Evolutionary conservation across 2,888 invertebrate species (phyloP), one percentile per base, ranked within the genome.

Genomic region (Caradrina kadenii): DNA sequence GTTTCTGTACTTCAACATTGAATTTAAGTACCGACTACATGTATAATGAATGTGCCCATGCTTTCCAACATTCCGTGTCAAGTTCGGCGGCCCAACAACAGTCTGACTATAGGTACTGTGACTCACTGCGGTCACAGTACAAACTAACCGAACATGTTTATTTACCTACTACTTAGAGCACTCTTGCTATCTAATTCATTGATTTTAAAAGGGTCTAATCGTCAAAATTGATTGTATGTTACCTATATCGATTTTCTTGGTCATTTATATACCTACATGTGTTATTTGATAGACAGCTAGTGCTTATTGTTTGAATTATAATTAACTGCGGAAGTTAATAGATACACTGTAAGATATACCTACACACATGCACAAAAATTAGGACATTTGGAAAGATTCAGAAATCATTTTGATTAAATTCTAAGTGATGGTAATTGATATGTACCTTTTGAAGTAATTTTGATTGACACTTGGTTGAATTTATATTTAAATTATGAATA

Each of bases 101-200:
- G 63, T 62, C 54, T 72, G 63, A 63, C 54, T 72, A 69, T 42
- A 49, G 49, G 49, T 49, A 45, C 71, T 49, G 58, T 87, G 87
- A 88, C 72, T 88, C 87, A 87, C 62, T 63, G 35, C 50, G 73
- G 74, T 78, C 77, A 65, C 75, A 73, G 63, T 62, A 75, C 76
- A 73, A 76, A 71, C 77, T 71, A 69, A 78, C 76, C 69, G 61
- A 65, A 67, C 70, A 45, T 75, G 80, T 89, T 89, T 90, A 76
- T 90, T 87, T 87, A 87, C 81, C 74, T 80, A 81, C 69, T 76
- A 79, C 69, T 85, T 86, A 80, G 78, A 59, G 64, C 72, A 70
- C 61, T 63, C 76, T 66, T 69, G 52, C 21, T 39, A 59, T 62
- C 50, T 54, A 64, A 58, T 50, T 54, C 54, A 66, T 54, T 53